phyloP scores from a whole-genome alignment of 2,113 vertebrate genomes.

The Antechinus stuartii region DNA sequence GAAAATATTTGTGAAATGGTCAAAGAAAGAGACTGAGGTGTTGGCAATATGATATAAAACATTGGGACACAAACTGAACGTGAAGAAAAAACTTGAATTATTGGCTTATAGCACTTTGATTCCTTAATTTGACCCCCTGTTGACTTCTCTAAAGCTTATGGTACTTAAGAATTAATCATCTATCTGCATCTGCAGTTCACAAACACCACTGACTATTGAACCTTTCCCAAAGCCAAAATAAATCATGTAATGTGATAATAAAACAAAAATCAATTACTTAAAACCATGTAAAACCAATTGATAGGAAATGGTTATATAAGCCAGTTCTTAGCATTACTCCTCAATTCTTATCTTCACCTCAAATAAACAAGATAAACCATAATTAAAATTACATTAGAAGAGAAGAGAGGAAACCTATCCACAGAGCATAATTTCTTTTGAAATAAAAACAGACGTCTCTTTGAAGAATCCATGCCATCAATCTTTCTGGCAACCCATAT shows the following conservation, averaged over 20 bases:
- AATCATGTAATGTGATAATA: neutral
- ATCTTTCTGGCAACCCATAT: neutral
- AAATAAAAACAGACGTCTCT: neutral
- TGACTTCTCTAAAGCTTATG: neutral
- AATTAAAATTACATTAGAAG: neutral
- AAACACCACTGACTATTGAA: neutral
- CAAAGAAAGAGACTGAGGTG: slow-evolving; percentile 36
- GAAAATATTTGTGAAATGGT: slow-evolving; percentile 16
- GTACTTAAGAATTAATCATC: neutral
- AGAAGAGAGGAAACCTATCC: neutral
- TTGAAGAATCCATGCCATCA: neutral
- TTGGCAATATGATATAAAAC: neutral
- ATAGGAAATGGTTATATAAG: neutral
- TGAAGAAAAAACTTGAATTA: neutral
- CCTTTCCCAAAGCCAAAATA: neutral
- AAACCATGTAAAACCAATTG: neutral
- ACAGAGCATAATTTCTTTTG: neutral
- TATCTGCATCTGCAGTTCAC: neutral
- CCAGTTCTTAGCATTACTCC: neutral
- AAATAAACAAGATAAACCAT: neutral
- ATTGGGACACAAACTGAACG: slow-evolving; percentile 15
- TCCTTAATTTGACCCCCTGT: neutral
- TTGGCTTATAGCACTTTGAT: neutral
- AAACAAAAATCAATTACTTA: neutral
- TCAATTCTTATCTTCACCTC: neutral